Evolutionary conservation across 2,888 invertebrate species (phyloP).

Genomic region (Epistrophe grossulariae): DNA sequence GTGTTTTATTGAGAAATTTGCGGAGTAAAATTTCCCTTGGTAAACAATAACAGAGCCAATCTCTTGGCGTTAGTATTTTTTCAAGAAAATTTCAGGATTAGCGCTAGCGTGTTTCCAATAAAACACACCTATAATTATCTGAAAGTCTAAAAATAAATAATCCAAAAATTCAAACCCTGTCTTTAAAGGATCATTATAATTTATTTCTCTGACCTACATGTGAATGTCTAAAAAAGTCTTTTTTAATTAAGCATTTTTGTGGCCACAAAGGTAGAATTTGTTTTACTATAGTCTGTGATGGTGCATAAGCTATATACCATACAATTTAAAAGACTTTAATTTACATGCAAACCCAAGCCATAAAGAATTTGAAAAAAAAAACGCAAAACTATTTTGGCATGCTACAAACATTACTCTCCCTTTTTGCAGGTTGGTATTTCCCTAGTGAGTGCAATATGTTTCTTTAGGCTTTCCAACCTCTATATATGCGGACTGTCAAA

Average conservation of each 20-base stretch:
- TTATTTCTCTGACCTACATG: not conserved
- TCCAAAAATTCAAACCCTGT: not conserved
- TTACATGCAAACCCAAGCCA: not conserved
- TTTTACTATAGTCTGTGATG: not conserved
- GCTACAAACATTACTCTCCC: not conserved
- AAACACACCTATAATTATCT: too few relatives aligned
- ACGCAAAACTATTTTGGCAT: too few relatives aligned
- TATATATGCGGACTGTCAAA: not conserved
- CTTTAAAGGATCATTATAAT: not conserved
- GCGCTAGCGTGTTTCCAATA: too few relatives aligned
- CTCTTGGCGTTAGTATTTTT: too few relatives aligned
- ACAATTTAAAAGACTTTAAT: slow-evolving; percentile 1
- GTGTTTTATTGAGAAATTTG: too few relatives aligned
- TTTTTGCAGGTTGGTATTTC: not conserved
- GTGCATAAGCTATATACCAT: not conserved
- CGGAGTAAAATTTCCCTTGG: too few relatives aligned
- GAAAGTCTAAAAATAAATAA: not conserved
- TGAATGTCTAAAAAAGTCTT: not conserved
- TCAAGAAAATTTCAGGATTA: too few relatives aligned
- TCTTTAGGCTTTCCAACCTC: not conserved
- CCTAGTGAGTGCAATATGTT: not conserved
- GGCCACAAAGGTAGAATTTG: not conserved
- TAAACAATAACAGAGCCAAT: too few relatives aligned
- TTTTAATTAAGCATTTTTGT: slow-evolving; percentile 6
- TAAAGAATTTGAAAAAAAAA: not conserved